These are phyloP conservation scores for Erithacus rubecula DNA, from an alignment of 2,797 vertebrate species.

Conservation along the genomic window DNA sequence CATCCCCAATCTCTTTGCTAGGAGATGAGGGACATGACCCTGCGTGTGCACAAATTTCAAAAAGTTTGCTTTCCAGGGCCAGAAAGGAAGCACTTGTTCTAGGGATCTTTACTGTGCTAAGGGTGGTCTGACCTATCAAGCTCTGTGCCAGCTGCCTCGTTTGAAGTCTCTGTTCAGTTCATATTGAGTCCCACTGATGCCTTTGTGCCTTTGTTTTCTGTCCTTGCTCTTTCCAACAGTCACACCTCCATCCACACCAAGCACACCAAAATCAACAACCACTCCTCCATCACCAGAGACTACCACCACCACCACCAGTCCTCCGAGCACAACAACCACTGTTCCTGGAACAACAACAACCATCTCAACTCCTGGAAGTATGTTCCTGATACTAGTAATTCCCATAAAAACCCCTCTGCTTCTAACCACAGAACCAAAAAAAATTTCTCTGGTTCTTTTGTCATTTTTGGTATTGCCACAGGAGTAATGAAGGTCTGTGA, in stretches of 20 bases:
- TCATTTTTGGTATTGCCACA: neutral
- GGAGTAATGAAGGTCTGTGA: neutral
- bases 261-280: rapidly evolving
- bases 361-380: neutral
- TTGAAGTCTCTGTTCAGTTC: neutral
- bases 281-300: rapidly evolving
- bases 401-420: neutral
- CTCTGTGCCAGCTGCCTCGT: neutral
- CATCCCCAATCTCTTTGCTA: too few species aligned
- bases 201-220: neutral
- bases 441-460: neutral
- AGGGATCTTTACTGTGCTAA: too few species aligned
- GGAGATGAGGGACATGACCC: neutral
- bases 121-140: neutral
- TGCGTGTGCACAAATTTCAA: neutral
- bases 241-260: rapidly evolving
- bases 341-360: neutral
- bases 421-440: neutral
- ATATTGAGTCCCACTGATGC: rapidly evolving
- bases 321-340: neutral
- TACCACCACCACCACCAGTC: neutral
- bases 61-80: neutral
- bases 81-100: neutral
- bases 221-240: neutral
- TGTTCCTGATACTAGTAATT: neutral